Conservation (phyloP, 1,140 invertebrate genomes). For the fruit fly (Drosophila melanogaster) region Release_6_plus_ISO1_MT NC_004354.4:11568501-11569000, state of each 20-base stretch:
- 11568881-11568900: slow-evolving; percentile 92
- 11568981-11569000: slow-evolving; percentile 98
- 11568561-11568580: slow-evolving; percentile 99
- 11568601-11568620: slow-evolving; percentile 97
- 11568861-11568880: slow-evolving; percentile 86
- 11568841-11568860: slow-evolving; percentile 96
- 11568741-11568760: slow-evolving; percentile 96
- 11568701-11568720: slow-evolving; percentile 98
- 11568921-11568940: slow-evolving; percentile 99
- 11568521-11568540: slow-evolving; percentile 98
- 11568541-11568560: slow-evolving; percentile 99
- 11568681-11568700: slow-evolving; percentile 97
- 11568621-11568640: slow-evolving; percentile 98
- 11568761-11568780: slow-evolving; percentile 98
- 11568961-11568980: slow-evolving; percentile 98
- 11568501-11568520: slow-evolving; percentile 97
- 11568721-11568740: slow-evolving; percentile 99
- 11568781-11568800: slow-evolving; percentile 99
- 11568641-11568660: slow-evolving; percentile 99
- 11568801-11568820: slow-evolving; percentile 95
- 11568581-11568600: slow-evolving; percentile 99
- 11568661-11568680: slow-evolving; percentile 98
- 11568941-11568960: slow-evolving; percentile 97
- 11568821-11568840: slow-evolving; percentile 98
- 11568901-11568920: slow-evolving; percentile 99